A percentile compares a stretch with the other conserved stretches of the same genome.
These are phyloP conservation scores for Eupithecia tripunctaria DNA, from an alignment of 2,888 invertebrate species.

Conservation along the genomic window DNA sequence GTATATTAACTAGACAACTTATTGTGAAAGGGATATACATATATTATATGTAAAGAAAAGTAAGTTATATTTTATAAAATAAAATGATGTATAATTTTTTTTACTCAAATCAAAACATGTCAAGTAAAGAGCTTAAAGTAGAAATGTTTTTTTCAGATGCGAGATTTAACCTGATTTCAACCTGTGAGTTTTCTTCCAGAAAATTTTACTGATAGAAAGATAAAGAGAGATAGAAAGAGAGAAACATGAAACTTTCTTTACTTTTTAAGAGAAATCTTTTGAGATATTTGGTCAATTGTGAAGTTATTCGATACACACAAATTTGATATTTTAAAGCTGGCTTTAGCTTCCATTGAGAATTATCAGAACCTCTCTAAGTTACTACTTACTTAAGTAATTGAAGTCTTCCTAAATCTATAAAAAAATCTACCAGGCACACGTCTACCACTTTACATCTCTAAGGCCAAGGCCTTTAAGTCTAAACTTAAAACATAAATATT, in stretches of 20 bases:
- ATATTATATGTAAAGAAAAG: too few species aligned
- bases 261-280: background rate
- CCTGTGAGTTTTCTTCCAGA: background rate
- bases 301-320: background rate
- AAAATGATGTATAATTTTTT: background rate
- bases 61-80: background rate
- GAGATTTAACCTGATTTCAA: background rate
- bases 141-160: background rate
- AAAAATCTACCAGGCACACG: slow-evolving; percentile 65
- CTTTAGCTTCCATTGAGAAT: background rate
- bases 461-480: slow-evolving; percentile 58
- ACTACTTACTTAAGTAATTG: background rate
- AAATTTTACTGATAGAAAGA: background rate
- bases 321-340: background rate
- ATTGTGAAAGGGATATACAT: background rate
- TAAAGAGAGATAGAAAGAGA: background rate
- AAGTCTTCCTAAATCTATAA: slow-evolving; percentile 34
- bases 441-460: slow-evolving; percentile 72
- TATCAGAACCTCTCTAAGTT: background rate
- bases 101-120: background rate
- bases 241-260: background rate
- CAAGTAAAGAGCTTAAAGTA: background rate
- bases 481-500: background rate
- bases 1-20: background rate
- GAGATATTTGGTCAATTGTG: background rate